Base-by-base conservation (phyloP, 1,140 invertebrate species). In the Bombyx mandarina region DNA sequence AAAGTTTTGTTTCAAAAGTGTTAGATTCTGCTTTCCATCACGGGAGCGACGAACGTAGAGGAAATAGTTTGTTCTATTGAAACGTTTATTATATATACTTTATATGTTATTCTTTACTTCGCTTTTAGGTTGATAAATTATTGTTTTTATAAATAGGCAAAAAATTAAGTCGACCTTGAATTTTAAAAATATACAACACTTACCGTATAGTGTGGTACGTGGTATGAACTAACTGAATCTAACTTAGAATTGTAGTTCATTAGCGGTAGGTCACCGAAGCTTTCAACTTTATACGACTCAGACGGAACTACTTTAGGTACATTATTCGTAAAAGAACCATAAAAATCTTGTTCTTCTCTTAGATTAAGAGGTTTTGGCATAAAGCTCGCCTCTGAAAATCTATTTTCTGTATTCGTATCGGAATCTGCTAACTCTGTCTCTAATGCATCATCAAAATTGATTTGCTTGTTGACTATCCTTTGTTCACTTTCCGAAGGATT, bases 191-290 rank as follows among this genome's bases (percentile, higher is more conserved):
- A 35, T 35, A 35, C 5, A 56, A 45, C 73, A 84, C 81, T 84
- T 74, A 86, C 83, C 22, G 75, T 75, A 58, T 84, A 86, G 71
- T 86, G 81, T 7, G 83, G 81, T 12, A 86, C 83, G 46, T 67
- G 78, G 52, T 86, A 86, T 0, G 83, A 86, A 57, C 75, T 78
- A 8, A 79, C 76, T n/a, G 71, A 67, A 45, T 78, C 66, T 44
- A 81, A 55, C 53, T 86, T 86, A 43, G 82, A 82, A 51, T 82
- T 66, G 58, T 79, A 77, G 44, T 79, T 69, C 81, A 84, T 86
- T 12, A 86, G 51, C 9, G 83, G 83, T 45, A 86, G 56, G 54
- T 78, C 62, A 0, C 75, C 77, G 42, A 84, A 77, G 58, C 69
- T 79, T 54, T 82, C 75, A 6, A 78, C 48, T 57, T 75, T 73